Conservation (phyloP, 2,888 invertebrate genomes). For the Mellilla xanthometata region DNA sequence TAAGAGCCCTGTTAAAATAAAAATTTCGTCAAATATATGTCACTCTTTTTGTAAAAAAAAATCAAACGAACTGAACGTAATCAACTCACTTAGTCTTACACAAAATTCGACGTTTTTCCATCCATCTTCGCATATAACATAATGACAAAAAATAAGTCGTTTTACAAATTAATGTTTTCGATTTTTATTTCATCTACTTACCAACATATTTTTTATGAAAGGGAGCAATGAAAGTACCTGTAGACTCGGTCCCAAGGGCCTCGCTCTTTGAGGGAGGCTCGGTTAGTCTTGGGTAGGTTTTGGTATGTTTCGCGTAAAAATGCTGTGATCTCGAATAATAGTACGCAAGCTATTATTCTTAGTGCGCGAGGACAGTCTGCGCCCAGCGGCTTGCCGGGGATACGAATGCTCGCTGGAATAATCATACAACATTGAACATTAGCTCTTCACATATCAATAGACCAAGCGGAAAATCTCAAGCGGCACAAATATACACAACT, state of each 20-base stretch:
- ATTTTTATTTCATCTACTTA: conserved; percentile 60
- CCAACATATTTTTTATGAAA: conserved; percentile 30
- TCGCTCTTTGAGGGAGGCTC: conserved; percentile 88
- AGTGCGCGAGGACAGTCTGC: conserved; percentile 94
- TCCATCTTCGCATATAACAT: conserved; percentile 80
- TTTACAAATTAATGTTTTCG: conserved; percentile 57
- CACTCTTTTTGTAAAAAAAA: conserved; percentile 61
- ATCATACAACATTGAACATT: no score
- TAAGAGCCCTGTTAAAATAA: conserved; percentile 83
- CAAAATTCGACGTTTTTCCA: conserved; percentile 81
- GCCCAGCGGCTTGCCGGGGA: conserved; percentile 84
- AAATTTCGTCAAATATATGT: conserved; percentile 76
- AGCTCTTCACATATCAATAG: no score
- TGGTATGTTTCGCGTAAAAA: conserved; percentile 98
- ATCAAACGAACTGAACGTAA: conserved; percentile 72
- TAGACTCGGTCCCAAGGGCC: conserved; percentile 93
- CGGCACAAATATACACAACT: no score
- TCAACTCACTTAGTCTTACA: conserved; percentile 81
- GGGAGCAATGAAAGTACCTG: conserved; percentile 67
- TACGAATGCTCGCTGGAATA: conserved; percentile 87
- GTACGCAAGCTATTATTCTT: conserved; percentile 95
- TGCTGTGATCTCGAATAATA: conserved; percentile 98
- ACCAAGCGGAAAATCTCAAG: no score
- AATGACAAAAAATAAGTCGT: conserved; percentile 71
- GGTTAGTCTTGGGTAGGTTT: conserved; percentile 88